Conservation (phyloP, 92 coral and sea anemone species). For the Epizoanthus fatuus region DNA sequence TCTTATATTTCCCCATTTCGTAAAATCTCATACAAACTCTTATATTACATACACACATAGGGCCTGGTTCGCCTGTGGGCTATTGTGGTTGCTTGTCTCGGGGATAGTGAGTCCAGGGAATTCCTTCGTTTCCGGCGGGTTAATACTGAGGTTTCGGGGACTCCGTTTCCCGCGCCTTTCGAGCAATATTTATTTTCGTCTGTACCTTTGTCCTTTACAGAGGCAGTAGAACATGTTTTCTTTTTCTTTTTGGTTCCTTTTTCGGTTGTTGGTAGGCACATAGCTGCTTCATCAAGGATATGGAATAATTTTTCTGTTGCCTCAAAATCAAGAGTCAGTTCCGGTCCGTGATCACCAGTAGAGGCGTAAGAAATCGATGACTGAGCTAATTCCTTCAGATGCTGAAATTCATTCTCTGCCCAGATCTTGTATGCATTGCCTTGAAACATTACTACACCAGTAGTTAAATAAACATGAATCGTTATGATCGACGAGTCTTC, state of each 20-base stretch:
- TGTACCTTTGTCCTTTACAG: not conserved
- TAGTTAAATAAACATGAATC: conserved; percentile 3
- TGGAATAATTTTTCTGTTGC: conserved; percentile 11
- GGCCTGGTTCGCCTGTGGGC: too few relatives aligned
- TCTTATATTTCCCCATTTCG: too few relatives aligned
- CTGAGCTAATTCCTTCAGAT: not conserved
- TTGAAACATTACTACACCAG: conserved; percentile 5
- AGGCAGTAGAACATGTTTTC: conserved; percentile 12
- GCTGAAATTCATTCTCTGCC: conserved; percentile 1
- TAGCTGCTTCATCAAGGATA: conserved; percentile 6
- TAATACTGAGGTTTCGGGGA: not conserved
- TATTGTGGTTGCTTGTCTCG: not conserved
- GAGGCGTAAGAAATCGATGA: not conserved
- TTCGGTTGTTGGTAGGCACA: not conserved
- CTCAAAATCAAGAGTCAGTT: conserved; percentile 14
- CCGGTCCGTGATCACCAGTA: conserved; percentile 1
- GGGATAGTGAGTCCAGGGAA: conserved; percentile 41
- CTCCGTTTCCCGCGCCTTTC: not conserved
- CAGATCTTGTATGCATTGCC: conserved; percentile 9
- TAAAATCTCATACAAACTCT: too few relatives aligned
- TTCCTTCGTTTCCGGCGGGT: conserved; percentile 36
- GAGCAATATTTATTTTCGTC: not conserved
- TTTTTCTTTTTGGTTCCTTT: conserved; percentile 8
- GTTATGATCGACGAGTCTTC: conserved; percentile 15
- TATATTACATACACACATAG: too few relatives aligned